Evolutionary conservation across 2,888 invertebrate genomes (phyloP).

Genomic region (Tipula helvola): DNA sequence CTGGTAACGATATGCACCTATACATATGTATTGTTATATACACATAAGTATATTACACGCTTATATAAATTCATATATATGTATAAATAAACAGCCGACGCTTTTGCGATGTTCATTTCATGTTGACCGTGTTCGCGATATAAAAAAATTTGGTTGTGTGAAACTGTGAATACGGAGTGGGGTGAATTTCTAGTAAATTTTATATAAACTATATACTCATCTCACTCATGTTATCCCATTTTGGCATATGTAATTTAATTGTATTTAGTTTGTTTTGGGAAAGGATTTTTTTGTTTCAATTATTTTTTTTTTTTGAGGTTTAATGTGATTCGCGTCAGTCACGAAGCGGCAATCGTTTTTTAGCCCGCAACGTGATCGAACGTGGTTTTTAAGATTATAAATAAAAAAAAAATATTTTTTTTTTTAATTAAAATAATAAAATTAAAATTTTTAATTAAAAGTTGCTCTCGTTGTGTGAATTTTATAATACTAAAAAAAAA

Average conservation of each 20-base stretch:
- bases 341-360: background rate
- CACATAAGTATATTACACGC: background rate
- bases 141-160: background rate
- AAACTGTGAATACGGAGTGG: background rate
- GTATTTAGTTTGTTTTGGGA: background rate
- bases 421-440: background rate
- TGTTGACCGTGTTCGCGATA: background rate
- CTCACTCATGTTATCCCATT: background rate
- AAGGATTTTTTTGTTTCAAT: background rate
- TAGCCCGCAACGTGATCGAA: slow-evolving; percentile 6
- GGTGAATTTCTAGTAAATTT: background rate
- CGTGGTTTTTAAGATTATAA: background rate
- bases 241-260: background rate
- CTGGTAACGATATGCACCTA: background rate
- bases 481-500: background rate
- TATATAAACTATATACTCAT: background rate
- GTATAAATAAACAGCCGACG: background rate
- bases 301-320: background rate
- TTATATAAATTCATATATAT: background rate
- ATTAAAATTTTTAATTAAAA: background rate
- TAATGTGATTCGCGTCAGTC: background rate
- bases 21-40: too few relatives aligned
- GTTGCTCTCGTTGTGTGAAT: background rate
- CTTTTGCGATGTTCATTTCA: background rate
- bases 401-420: background rate